Base-by-base conservation (phyloP, 1,140 invertebrate species). In the Chrysoperla carnea region DNA sequence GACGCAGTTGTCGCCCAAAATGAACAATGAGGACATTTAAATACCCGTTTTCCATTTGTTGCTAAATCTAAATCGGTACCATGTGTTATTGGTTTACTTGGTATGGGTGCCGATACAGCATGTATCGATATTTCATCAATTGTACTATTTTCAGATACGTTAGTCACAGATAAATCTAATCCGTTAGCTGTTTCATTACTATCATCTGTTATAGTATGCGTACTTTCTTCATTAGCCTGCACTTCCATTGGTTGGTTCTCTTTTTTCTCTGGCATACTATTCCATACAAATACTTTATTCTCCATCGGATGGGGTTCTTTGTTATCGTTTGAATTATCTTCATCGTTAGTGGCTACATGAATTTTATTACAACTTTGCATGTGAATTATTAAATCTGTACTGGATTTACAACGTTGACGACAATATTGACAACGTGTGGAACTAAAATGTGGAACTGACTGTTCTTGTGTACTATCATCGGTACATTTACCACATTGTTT, bases 1-100 rank as follows among this genome's bases (percentile, higher is more conserved):
- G 84, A 89, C n/a, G 86, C 85, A 14, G 83, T 88, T 8, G 81
- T 81, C 13, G 86, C 84, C 83, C 84, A 90, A 61, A 90, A 91
- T 41, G 76, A 73, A 61, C 87, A 91, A 59, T 87, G 81, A 2
- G 87, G 85, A 62, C 86, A 91, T 61, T 87, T 84, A 63, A 87
- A 91, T 41, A 88, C 84, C 56, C 53, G 35, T 41, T 58, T 59
- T 40, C 57, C 55, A 42, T 58, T 56, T 2, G 59, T 56, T n/a
- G 58, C 50, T n/a, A 13, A n/a, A 8, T 51, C 53, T 37, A 61
- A 58, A 33, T 33, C 31, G 39, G 57, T 61, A 9, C 59, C 59
- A 41, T 61, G 59, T 1, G 59, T 61, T 0, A 58, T 55, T n/a
- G 60, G 54, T 45, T 61, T 61, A 52, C 39, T 60, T 56, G 40